Conservation (phyloP, 2,797 vertebrate genomes). For the Acomys russatus region DNA sequence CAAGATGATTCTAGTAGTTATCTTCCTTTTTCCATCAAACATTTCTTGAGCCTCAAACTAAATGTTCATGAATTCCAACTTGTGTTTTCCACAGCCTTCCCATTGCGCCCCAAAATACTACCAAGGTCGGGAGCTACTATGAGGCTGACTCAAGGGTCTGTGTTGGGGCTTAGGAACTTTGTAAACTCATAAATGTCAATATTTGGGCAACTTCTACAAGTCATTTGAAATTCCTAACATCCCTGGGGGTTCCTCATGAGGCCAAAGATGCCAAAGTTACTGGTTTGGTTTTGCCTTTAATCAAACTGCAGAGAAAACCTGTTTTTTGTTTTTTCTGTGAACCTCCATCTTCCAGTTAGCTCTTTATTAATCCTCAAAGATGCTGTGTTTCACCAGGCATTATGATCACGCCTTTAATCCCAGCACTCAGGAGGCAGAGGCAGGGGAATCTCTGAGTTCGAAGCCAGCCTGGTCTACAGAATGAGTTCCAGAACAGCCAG, state of each 20-base stretch:
- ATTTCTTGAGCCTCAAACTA: constrained; percentile 49
- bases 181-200: constrained; percentile 39
- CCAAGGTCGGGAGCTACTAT: not conserved
- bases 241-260: not conserved
- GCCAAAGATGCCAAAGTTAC: not conserved
- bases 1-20: constrained; percentile 64
- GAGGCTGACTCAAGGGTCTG: not conserved
- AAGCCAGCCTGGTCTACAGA: not conserved
- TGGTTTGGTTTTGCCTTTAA: constrained; percentile 28
- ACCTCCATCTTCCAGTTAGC: constrained; percentile 11
- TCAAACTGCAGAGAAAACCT: constrained; percentile 7
- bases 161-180: constrained; percentile 8
- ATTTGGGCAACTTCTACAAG: not conserved
- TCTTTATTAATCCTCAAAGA: constrained; percentile 23
- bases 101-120: constrained; percentile 54
- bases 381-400: not conserved
- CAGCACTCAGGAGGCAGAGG: not conserved
- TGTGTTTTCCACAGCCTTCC: not conserved
- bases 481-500: not conserved
- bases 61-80: constrained; percentile 31
- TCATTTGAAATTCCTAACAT: not conserved
- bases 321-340: not conserved
- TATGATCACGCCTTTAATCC: not conserved
- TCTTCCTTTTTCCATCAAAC: constrained; percentile 69
- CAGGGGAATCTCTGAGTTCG: not conserved